A percentile compares a stretch with the other conserved stretches of the same genome.
Conservation (phyloP, 2,888 invertebrate species). For the Andrena bicolor region DNA sequence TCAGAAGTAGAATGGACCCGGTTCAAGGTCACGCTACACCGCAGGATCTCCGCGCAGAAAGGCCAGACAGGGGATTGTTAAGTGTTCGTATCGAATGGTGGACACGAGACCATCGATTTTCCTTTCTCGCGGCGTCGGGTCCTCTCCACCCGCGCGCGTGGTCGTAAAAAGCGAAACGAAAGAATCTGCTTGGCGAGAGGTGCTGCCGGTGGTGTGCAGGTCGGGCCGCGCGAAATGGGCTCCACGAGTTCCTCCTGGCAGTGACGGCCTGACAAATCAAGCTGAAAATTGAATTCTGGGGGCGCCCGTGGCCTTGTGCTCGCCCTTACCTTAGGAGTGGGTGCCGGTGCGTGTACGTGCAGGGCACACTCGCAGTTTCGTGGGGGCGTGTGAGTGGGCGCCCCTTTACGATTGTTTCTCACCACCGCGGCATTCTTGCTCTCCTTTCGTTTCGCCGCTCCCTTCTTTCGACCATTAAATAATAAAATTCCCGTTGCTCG, state of each 20-base stretch:
- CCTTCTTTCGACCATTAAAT: slow-evolving; percentile 62
- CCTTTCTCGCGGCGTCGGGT: slow-evolving; percentile 18
- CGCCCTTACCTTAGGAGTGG: slow-evolving; percentile 34
- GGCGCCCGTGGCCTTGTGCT: slow-evolving; percentile 67
- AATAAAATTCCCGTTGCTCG: slow-evolving; percentile 61
- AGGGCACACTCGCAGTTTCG: not conserved
- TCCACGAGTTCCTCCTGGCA: slow-evolving; percentile 71
- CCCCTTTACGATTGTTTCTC: slow-evolving; percentile 74
- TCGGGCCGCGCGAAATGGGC: slow-evolving; percentile 77
- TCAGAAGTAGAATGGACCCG: not conserved
- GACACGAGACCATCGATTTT: slow-evolving; percentile 46
- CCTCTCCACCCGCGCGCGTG: slow-evolving; percentile 15
- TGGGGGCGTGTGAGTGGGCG: slow-evolving; percentile 39
- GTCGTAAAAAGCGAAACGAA: slow-evolving; percentile 77
- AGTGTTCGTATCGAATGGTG: slow-evolving; percentile 25
- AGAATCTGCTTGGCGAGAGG: slow-evolving; percentile 76
- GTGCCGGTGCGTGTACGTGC: slow-evolving; percentile 34
- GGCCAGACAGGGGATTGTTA: slow-evolving; percentile 10
- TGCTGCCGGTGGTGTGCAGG: slow-evolving; percentile 34
- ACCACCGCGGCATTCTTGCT: slow-evolving; percentile 62
- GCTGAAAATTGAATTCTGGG: slow-evolving; percentile 84
- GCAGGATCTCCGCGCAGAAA: not conserved
- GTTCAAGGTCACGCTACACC: not conserved
- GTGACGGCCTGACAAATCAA: slow-evolving; percentile 83
- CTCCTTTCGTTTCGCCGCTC: slow-evolving; percentile 59